phyloP scores from a whole-genome alignment of 2,113 vertebrate genomes.

The Ammospiza nelsoni region DNA sequence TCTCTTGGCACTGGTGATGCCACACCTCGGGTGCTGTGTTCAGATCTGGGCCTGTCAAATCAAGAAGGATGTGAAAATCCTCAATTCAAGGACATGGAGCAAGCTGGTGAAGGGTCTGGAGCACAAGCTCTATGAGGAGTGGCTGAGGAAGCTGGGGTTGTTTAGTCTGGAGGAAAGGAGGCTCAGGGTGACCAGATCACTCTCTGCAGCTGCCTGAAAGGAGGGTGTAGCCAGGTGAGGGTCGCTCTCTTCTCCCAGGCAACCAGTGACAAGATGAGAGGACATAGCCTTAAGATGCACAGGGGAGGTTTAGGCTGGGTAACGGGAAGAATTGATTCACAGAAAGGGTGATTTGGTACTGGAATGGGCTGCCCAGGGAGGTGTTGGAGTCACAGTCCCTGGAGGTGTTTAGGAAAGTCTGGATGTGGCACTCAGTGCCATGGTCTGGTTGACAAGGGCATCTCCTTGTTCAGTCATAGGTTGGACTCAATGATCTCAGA shows the following conservation, averaged over 20 bases:
- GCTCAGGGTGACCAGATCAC: no score
- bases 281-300: neutral
- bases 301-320: neutral
- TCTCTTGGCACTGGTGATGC: neutral
- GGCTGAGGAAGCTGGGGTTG: neutral
- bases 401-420: neutral
- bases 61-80: neutral
- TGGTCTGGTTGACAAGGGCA: neutral
- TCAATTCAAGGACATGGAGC: neutral
- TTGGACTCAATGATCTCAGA: neutral
- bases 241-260: fast-evolving
- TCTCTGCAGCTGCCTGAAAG: neutral
- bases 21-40: fast-evolving
- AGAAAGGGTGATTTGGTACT: neutral
- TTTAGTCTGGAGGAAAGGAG: neutral
- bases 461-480: neutral
- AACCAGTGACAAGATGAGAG: neutral
- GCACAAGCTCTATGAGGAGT: neutral
- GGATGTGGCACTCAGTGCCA: fast-evolving
- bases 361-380: neutral
- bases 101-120: neutral
- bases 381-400: neutral
- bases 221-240: fast-evolving
- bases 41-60: neutral
- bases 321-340: neutral